Base-by-base conservation (phyloP, 1,140 invertebrate genomes). In the Nomia melanderi region DNA sequence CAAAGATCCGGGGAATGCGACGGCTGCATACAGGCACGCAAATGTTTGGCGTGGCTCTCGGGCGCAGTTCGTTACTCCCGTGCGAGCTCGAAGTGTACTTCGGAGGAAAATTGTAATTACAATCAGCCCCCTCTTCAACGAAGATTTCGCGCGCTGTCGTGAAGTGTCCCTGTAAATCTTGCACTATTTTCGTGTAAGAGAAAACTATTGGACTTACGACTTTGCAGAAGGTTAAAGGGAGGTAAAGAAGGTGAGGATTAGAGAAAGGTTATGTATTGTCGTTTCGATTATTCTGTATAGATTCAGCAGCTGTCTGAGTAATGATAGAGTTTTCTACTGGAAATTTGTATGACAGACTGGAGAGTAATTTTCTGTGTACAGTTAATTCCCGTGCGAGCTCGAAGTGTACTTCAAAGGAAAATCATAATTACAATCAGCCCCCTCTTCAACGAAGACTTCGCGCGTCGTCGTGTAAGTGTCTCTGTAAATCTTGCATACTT, bases 21-120 rank as follows among this genome's bases (percentile, higher is more conserved):
- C 29, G 62, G 29, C n/a, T 47, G 53, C 57, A 76, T 69, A 76
- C 63, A 84, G 64, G 20, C 47, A 60, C 64, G 70, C 62, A 60
- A 77, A 74, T 78, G 60, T 76, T 70, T 79, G 77, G 78, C 63
- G 57, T 64, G 66, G 59, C 84, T 84, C 84, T 59, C 47, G 83
- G 79, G 81, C 59, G 53, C 77, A 83, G 64, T 86, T 85, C 76
- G 81, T 87, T 84, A 84, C 65, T 82, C 80, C 63, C 62, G 63
- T 65, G 20, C 27, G 23, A 87, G 4, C 14, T 14, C 41, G 41
- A 17, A 44, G 72, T 84, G 77, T 57, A 80, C 86, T 82, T 86
- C 23, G 36, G 81, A 20, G 70, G 83, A 80, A 84, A 83, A 88
- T 84, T 53, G 75, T 88, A 88, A 89, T 89, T 87, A 84, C 82